Percentiles rank a stretch among this genome's conserved stretches.
phyloP scores from a whole-genome alignment of 2,888 invertebrate genomes.

The Tipula confusa region DNA sequence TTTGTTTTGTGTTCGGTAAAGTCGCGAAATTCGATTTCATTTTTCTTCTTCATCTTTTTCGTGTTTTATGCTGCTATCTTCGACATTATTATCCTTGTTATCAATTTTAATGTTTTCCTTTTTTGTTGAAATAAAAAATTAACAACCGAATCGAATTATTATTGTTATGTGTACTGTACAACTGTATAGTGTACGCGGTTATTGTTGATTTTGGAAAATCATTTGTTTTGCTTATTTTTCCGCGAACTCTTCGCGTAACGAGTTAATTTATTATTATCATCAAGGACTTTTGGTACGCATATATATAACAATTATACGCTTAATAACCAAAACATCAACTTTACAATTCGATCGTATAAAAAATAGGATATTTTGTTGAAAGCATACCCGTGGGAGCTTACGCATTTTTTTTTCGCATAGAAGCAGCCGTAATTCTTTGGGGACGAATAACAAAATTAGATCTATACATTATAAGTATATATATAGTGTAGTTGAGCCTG shows the following conservation, averaged over 20 bases:
- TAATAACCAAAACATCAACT: neutral
- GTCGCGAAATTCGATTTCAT: conserved; percentile 1
- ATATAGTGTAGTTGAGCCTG: neutral
- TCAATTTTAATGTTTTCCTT: neutral
- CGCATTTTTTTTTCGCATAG: neutral
- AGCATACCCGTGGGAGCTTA: neutral
- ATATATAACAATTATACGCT: neutral
- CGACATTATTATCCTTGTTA: conserved; percentile 13
- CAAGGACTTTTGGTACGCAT: neutral
- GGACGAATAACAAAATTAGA: conserved; percentile 3
- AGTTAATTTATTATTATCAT: neutral
- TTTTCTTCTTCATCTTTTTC: neutral
- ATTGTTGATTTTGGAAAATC: conserved; percentile 20
- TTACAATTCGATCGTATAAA: neutral
- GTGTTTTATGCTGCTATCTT: too few species aligned
- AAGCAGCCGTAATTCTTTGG: neutral
- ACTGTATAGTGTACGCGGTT: neutral
- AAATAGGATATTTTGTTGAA: conserved; percentile 20
- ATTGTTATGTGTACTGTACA: neutral
- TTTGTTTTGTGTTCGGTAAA: neutral
- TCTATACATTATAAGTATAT: neutral
- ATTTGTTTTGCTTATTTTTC: neutral
- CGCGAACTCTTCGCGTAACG: neutral
- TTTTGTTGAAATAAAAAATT: conserved; percentile 20
- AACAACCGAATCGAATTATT: conserved; percentile 12